Base-by-base conservation (phyloP, 2,888 invertebrate genomes). In the Tortricodes alternella region DNA sequence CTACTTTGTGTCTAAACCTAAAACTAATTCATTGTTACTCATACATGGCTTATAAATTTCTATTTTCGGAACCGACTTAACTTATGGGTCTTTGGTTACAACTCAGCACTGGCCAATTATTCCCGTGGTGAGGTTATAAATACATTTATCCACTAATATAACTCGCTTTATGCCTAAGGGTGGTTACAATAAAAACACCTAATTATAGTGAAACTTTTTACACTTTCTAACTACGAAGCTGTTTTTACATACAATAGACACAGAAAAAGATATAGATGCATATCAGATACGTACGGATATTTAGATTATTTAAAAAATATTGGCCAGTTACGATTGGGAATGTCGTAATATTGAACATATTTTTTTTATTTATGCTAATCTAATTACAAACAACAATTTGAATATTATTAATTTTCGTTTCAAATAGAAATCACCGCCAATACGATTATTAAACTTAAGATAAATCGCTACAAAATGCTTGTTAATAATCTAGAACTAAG, bases 161-260 rank as follows among this genome's bases (percentile, higher is more conserved):
- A 44, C 32, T 50, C 43, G 27, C 43, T 56, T 56, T 56, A 50
- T 37, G 43, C 49, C 56, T 56, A 56, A 48, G 46, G 48, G 46
- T 58, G 53, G 46, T 43, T 58, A 58, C 46, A 53, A 55, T 59
- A 55, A 68, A 68, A 79, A 80, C 82, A 76, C 70, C 78, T 79
- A 80, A 65, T 65, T 50, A 34, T 65, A 71, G 77, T 74, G 74
- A 67, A 73, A 46, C 65, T 68, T 75, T 77, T 76, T 81, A 81
- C 78, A 83, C 75, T 76, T 70, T 78, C 76, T 83, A 81, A 73
- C 77, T 85, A 83, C 68, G 62, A 83, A 85, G 83, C 83, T 67
- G 72, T 78, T 76, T 79, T 76, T 80, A 79, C 76, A 81, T 69
- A 73, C 65, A 71, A 71, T 76, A 81, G 78, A 78, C 78, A 76